Conservation (phyloP, 2,113 vertebrate species). For the Hypanus sabinus region DNA sequence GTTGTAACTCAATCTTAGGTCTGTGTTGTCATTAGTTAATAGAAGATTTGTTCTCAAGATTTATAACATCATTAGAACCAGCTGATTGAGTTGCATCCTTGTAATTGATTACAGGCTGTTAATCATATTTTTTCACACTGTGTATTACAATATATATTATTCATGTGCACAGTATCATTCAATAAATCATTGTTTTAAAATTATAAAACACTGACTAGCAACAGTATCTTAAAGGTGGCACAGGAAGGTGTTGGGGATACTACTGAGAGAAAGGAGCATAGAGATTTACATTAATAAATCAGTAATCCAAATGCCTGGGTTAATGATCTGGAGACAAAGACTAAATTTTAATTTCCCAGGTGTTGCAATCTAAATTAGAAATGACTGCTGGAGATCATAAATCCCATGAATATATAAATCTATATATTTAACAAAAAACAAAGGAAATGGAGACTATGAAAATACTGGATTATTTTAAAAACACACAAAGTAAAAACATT, state of each 20-base stretch:
- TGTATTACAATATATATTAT: constrained; percentile 19
- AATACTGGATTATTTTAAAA: no score
- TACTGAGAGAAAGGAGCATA: no score
- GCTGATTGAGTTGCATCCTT: constrained; percentile 15
- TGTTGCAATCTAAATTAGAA: no score
- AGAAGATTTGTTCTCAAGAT: constrained; percentile 20
- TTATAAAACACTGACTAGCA: neutral
- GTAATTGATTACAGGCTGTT: constrained; percentile 18
- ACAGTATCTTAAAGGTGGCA: neutral
- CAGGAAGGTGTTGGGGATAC: neutral
- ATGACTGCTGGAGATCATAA: no score
- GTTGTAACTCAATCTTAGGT: constrained; percentile 22
- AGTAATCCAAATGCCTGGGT: no score
- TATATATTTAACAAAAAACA: no score
- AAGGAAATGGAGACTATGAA: no score
- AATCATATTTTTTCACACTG: neutral
- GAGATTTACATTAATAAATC: no score
- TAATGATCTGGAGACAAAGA: no score
- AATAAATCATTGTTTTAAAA: neutral
- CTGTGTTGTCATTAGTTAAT: constrained; percentile 16
- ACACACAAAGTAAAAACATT: no score
- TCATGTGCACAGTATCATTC: neutral
- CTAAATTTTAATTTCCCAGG: no score
- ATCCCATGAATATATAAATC: no score
- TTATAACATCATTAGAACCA: constrained; percentile 27